phyloP scores from a whole-genome alignment of 2,113 vertebrate species.

The Lepus europaeus region DNA sequence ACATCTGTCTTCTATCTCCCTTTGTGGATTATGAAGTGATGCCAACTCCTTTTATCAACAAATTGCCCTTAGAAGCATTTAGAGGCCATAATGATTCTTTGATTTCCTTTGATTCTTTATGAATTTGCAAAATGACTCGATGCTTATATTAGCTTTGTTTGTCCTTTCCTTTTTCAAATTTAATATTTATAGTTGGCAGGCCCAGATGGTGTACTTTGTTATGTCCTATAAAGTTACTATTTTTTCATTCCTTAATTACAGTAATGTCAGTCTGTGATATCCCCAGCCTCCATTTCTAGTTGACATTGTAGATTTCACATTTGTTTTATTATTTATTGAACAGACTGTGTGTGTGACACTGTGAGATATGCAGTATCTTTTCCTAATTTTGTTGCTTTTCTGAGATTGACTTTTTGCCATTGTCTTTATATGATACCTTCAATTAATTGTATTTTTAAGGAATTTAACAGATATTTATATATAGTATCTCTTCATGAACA shows the following conservation, averaged over 20 bases:
- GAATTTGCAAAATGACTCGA: slow-evolving; percentile 76
- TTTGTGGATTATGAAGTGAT: slow-evolving; percentile 76
- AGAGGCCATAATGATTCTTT: slow-evolving; percentile 76
- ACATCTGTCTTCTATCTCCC: slow-evolving; percentile 79
- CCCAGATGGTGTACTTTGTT: slow-evolving; percentile 80
- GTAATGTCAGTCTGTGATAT: slow-evolving; percentile 71
- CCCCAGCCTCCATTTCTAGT: slow-evolving; percentile 31
- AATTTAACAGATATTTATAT: slow-evolving; percentile 11
- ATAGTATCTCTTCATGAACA: background rate
- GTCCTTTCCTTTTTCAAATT: slow-evolving; percentile 76
- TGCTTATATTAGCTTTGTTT: slow-evolving; percentile 80
- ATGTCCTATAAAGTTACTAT: slow-evolving; percentile 64
- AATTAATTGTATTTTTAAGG: background rate
- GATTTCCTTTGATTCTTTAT: slow-evolving; percentile 81
- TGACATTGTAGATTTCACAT: slow-evolving; percentile 66
- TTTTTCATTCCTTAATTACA: slow-evolving; percentile 77
- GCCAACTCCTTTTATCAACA: slow-evolving; percentile 79
- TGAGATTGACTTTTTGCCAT: background rate
- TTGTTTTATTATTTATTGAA: slow-evolving; percentile 60
- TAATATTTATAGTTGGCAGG: slow-evolving; percentile 78
- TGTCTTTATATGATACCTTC: background rate
- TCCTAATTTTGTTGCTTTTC: background rate
- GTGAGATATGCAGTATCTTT: slow-evolving; percentile 17
- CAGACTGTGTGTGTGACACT: slow-evolving; percentile 14
- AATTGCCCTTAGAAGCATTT: slow-evolving; percentile 79